Evolutionary conservation across 1,140 invertebrate species (phyloP), one percentile per base, ranked within the genome.

Genomic region (Drosophila azteca): DNA sequence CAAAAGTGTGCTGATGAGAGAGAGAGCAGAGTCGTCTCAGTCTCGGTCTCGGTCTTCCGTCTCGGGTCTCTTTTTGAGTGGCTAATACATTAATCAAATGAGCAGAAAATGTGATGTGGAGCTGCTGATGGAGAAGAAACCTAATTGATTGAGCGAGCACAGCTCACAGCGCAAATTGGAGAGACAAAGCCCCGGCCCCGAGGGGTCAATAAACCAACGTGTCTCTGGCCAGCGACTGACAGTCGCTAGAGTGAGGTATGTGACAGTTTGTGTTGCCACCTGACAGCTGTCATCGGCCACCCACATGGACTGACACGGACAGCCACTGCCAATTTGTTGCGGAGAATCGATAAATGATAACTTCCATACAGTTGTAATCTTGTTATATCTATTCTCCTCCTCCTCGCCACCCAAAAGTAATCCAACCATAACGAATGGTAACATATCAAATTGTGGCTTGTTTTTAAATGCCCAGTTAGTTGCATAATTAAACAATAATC

Each of bases 61-160:
- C 29, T 9, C 29, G 31, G 31, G 8, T 31, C 24, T 26, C 24
- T 5, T 43, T 45, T 44, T 39, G 39, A 53, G 45, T 39, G 48
- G 54, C 66, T 70, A 74, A 78, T 64, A 65, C 77, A 85, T 84
- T 84, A 87, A 87, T 81, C 82, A 87, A 87, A 71, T 77, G 54
- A 67, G 64, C 77, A 60, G 53, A 48, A 80, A 80, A 77, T 39
- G 67, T 84, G 77, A 26, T 26, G 24, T 26, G 24, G 5, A 26
- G 24, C 24, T 26, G 24, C 24, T 26, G 24, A 64, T 72, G 59
- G 35, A 39, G 35, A 39, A 13, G 57, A 80, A 72, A 60, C 70
- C 58, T 60, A 84, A 85, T 83, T 84, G 64, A 80, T 80, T 77
- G 50, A 67, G 65, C 15, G 35, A 24, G 26, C 29, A 29, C 41